Conservation (phyloP, 2,888 invertebrate species). For the Athalia circularis region DNA sequence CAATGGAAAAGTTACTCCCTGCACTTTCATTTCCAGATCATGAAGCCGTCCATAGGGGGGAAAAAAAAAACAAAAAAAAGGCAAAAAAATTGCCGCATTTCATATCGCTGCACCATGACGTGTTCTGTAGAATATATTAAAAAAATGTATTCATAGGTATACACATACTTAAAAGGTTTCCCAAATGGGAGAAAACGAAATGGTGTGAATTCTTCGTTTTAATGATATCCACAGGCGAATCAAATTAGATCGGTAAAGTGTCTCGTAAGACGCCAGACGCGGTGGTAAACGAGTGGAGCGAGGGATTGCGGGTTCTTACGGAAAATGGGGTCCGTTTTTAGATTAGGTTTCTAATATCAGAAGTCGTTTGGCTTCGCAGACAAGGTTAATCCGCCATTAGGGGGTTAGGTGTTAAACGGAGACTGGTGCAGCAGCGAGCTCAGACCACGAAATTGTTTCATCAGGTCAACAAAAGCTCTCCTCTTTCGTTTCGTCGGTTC, state of each 20-base stretch:
- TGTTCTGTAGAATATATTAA: too few species aligned
- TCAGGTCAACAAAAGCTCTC: slow-evolving; percentile 20
- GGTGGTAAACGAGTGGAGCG: too few species aligned
- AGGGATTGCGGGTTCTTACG: too few species aligned
- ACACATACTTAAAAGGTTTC: too few species aligned
- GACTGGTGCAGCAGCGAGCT: slow-evolving; percentile 16
- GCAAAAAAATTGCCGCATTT: too few species aligned
- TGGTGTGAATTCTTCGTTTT: too few species aligned
- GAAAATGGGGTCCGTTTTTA: neutral
- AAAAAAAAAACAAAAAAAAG: neutral
- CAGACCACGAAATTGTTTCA: slow-evolving; percentile 21
- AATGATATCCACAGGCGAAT: too few species aligned
- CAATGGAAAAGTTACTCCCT: neutral
- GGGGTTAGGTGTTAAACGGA: slow-evolving; percentile 18
- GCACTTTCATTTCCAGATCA: neutral
- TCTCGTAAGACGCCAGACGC: too few species aligned
- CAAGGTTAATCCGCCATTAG: slow-evolving; percentile 32
- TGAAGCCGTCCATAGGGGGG: neutral
- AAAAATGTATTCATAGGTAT: too few species aligned
- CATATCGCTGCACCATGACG: too few species aligned
- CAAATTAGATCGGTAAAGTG: too few species aligned
- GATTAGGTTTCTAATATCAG: slow-evolving; percentile 35
- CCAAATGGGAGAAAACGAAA: too few species aligned
- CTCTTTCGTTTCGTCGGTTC: slow-evolving; percentile 5
- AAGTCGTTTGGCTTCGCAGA: slow-evolving; percentile 26